Evolutionary conservation across 2,797 vertebrate genomes (phyloP), one percentile per base, ranked within the genome.

Genomic region (Sphenodon punctatus): DNA sequence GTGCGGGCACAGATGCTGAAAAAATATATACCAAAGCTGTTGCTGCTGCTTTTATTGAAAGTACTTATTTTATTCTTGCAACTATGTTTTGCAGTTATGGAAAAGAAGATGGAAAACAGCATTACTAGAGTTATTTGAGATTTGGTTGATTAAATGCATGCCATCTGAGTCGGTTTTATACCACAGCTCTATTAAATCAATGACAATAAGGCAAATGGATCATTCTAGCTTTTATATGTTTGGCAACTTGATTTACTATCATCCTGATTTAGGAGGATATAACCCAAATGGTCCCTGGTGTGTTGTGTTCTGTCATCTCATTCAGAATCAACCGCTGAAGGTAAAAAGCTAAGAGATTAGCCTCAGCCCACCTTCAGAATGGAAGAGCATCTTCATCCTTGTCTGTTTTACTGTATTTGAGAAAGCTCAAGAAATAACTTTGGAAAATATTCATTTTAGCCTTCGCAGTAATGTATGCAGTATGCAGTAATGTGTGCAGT

Each of bases 141-240:
- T 72, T 64, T 46, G 5, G 49, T 77, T 91, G 89, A 90, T 88
- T 73, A 73, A 87, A 38, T 7, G 69, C 58, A 67, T 30, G 45
- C 72, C 71, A 67, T 60, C 42, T 42, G 58, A 66, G 69, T 82
- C 86, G 61, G 43, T 87, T 88, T 84, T 82, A 22, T 85, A 88
- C 82, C 43, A 80, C 56, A 78, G 12, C 42, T 87, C 67, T 83
- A 67, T 89, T 88, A 84, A 90, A 87, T 88, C 84, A 36, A n/a
- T 66, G 56, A 65, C 65, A 56, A 61, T 90, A 80, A 36, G 19
- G 78, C 75, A 82, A 78, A 81, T 73, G 51, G 48, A 43, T 46
- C 65, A 41, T 65, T 80, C 67, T 75, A 64, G 73, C 20, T 63
- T 85, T 91, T 36, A 59, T 71, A 9, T 78, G 12, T 82, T 89